Conservation (phyloP, 2,888 invertebrate species). For the Caenorhabditis sp. region DNA sequence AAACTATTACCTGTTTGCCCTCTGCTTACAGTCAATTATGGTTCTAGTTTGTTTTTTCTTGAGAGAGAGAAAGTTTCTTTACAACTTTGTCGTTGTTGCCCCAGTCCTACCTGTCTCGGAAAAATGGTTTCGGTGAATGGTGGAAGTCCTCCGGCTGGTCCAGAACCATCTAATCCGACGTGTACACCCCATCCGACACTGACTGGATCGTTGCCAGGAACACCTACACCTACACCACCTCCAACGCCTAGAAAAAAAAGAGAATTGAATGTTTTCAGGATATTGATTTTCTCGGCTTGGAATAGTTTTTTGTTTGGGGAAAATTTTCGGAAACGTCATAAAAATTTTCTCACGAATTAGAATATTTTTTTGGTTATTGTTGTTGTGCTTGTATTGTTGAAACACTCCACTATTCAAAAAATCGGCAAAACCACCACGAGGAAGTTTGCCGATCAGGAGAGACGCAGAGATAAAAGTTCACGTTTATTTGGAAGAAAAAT, state of each 20-base stretch:
- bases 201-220: slow-evolving; percentile 59
- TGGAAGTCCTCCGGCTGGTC: slow-evolving; percentile 54
- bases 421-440: too few relatives aligned
- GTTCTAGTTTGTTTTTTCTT: background rate
- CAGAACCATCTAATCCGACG: slow-evolving; percentile 55
- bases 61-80: background rate
- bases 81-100: background rate
- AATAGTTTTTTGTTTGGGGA: background rate
- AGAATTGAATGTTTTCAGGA: slow-evolving; percentile 9
- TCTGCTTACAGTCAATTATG: slow-evolving; percentile 36
- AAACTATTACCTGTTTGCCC: slow-evolving; percentile 39
- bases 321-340: background rate
- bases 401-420: too few relatives aligned
- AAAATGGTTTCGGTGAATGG: slow-evolving; percentile 49
- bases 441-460: too few relatives aligned
- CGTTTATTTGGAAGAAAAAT: too few relatives aligned
- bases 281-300: too few relatives aligned
- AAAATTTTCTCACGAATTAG: too few relatives aligned
- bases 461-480: too few relatives aligned
- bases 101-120: slow-evolving; percentile 44
- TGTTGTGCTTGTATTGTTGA: too few relatives aligned
- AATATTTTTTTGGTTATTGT: too few relatives aligned
- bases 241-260: slow-evolving; percentile 50
- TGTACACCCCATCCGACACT: slow-evolving; percentile 49
- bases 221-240: slow-evolving; percentile 54